phyloP scores from a whole-genome alignment of 2,797 vertebrate species.

The Sebastiscus albofasciatus region DNA sequence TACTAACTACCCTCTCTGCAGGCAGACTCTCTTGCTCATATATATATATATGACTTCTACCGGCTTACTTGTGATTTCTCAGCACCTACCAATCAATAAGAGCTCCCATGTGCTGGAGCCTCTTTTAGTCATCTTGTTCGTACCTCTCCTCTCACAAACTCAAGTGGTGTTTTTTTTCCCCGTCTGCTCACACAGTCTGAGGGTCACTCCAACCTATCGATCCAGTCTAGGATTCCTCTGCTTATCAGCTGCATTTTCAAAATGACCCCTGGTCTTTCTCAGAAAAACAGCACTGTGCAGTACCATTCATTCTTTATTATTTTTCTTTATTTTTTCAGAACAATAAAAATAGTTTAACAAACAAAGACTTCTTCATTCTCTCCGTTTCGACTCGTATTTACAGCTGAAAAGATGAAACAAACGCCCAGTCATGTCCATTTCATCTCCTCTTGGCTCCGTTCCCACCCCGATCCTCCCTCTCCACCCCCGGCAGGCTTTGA shows the following conservation, averaged over 20 bases:
- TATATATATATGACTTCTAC: background rate
- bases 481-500: constrained; percentile 46
- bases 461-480: constrained; percentile 59
- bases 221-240: constrained; percentile 33
- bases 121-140: constrained; percentile 1
- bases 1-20: background rate
- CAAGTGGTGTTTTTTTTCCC: background rate
- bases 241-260: constrained; percentile 13
- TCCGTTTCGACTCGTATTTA: constrained; percentile 80
- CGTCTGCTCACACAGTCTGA: constrained; percentile 26
- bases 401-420: constrained; percentile 81
- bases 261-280: background rate
- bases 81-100: constrained; percentile 37
- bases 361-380: constrained; percentile 85
- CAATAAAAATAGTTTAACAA: constrained; percentile 89
- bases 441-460: constrained; percentile 82
- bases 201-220: constrained; percentile 42
- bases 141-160: constrained; percentile 2
- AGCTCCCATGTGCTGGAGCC: background rate
- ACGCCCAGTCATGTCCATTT: constrained; percentile 69
- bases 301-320: constrained; percentile 53
- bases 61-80: constrained; percentile 11
- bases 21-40: background rate
- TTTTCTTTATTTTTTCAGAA: constrained; percentile 79
- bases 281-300: background rate